phyloP scores from a whole-genome alignment of 1,140 invertebrate genomes.

The Aphelenchoides avenae region DNA sequence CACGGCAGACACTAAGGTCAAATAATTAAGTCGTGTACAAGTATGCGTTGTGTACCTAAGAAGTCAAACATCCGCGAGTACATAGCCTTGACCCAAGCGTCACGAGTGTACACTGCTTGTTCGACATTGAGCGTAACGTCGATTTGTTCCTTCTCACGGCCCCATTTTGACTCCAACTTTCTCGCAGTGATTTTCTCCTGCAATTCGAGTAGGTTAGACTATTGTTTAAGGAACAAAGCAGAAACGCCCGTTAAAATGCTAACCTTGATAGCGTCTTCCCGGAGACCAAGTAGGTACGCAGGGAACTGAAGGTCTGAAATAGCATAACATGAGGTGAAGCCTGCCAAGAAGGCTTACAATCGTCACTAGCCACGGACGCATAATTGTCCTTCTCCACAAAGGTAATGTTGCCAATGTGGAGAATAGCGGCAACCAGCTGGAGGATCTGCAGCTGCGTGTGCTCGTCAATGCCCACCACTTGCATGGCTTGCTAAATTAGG shows the following conservation, averaged over 20 bases:
- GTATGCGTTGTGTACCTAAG: slow-evolving; percentile 69
- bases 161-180: slow-evolving; percentile 73
- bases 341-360: slow-evolving; percentile 63
- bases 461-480: slow-evolving; percentile 68
- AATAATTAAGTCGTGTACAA: slow-evolving; percentile 1
- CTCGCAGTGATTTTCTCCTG: slow-evolving; percentile 61
- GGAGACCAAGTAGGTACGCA: slow-evolving; percentile 68
- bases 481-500: slow-evolving; percentile 69
- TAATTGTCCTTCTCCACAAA: slow-evolving; percentile 69
- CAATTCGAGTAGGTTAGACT: not conserved
- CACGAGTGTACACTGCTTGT: slow-evolving; percentile 60
- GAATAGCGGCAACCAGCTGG: slow-evolving; percentile 67
- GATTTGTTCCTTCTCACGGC: slow-evolving; percentile 68
- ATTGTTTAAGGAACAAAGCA: not conserved
- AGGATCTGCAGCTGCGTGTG: slow-evolving; percentile 66
- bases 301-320: slow-evolving; percentile 68
- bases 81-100: slow-evolving; percentile 66
- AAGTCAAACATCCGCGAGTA: slow-evolving; percentile 71
- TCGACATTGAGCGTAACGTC: slow-evolving; percentile 69
- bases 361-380: slow-evolving; percentile 66
- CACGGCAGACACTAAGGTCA: slow-evolving; percentile 46
- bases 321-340: slow-evolving; percentile 1
- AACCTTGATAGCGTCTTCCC: slow-evolving; percentile 64
- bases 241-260: not conserved
- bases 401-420: slow-evolving; percentile 71